These are phyloP conservation scores for Mus spretus DNA, from an alignment of 2,797 vertebrate genomes.

Conservation along the genomic window DNA sequence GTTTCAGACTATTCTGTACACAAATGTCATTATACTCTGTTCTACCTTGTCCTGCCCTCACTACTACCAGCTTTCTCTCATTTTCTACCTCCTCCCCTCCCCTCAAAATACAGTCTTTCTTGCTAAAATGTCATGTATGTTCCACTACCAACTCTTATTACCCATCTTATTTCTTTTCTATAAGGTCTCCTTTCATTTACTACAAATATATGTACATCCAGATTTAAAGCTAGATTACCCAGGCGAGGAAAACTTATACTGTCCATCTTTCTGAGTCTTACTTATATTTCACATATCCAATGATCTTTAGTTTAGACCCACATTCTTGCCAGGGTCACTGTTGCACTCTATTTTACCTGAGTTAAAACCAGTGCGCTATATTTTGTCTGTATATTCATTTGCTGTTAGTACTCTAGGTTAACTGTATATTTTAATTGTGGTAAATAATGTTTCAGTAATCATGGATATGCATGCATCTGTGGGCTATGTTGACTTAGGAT, in stretches of 20 bases:
- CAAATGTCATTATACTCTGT: not conserved
- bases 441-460: not conserved
- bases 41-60: not conserved
- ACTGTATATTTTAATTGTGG: not conserved
- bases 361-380: not conserved
- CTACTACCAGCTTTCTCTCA: not conserved
- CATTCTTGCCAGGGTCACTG: not conserved
- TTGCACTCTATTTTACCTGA: not conserved
- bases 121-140: not conserved
- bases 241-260: not conserved
- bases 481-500: not conserved
- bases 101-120: not conserved
- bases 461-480: not conserved
- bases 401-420: not conserved
- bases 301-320: not conserved
- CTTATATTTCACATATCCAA: not conserved
- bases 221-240: not conserved
- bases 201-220: not conserved
- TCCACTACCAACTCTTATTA: not conserved
- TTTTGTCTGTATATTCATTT: not conserved
- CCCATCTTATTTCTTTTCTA: not conserved
- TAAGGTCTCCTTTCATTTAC: not conserved
- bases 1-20: not conserved
- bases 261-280: not conserved
- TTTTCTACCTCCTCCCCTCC: no score